Evolutionary conservation across 1,140 invertebrate genomes (phyloP).

Genomic region (Bombus vancouverensis): DNA sequence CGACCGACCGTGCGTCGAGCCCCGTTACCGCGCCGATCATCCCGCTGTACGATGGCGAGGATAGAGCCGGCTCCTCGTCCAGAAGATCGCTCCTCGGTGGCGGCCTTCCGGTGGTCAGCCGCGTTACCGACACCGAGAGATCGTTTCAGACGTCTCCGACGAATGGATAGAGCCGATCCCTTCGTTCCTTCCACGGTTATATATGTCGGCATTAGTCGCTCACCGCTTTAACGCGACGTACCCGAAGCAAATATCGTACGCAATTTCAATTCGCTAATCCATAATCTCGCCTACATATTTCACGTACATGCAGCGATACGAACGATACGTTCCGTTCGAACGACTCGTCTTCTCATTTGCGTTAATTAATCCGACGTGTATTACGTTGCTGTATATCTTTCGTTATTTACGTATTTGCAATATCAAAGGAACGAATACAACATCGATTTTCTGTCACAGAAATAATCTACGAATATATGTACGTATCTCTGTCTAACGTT

Average conservation of each 20-base stretch:
- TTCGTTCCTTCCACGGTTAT: not conserved
- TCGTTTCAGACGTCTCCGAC: not conserved
- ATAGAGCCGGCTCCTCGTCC: too few species aligned
- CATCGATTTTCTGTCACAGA: not conserved
- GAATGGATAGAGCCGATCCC: not conserved
- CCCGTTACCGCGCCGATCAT: not conserved
- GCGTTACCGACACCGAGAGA: too few species aligned
- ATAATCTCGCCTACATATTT: too few species aligned
- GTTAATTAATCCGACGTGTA: not conserved
- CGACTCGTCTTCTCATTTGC: too few species aligned
- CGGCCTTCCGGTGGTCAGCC: not conserved
- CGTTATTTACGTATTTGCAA: not conserved
- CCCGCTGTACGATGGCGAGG: too few species aligned
- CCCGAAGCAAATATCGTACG: too few species aligned
- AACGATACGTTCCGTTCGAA: not conserved
- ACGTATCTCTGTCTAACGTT: not conserved
- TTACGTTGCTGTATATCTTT: not conserved
- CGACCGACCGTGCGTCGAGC: not conserved
- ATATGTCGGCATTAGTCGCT: too few species aligned
- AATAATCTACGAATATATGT: not conserved
- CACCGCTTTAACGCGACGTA: too few species aligned
- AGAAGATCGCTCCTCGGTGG: not conserved
- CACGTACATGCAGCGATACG: too few species aligned
- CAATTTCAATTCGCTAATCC: rapidly evolving
- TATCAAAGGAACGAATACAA: not conserved